Evolutionary conservation across 2,888 invertebrate species (phyloP).

Genomic region (Clusia tigrina): DNA sequence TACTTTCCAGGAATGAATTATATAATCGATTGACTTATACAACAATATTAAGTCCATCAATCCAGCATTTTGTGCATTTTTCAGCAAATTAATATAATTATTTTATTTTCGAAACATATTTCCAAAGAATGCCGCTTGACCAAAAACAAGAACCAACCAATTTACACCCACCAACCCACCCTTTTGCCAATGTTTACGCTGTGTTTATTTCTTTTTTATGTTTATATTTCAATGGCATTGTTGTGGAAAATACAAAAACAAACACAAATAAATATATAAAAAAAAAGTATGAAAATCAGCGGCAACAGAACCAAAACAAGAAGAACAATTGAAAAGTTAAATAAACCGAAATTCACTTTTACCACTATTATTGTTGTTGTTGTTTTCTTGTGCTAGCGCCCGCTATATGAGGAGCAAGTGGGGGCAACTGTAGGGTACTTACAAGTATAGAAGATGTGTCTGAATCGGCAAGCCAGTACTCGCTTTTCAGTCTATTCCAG

Average conservation of each 20-base stretch:
- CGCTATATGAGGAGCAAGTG: too few species aligned
- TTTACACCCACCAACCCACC: too few species aligned
- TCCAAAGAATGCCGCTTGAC: too few species aligned
- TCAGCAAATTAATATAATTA: slow-evolving; percentile 22
- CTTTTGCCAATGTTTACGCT: slow-evolving; percentile 17
- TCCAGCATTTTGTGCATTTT: slow-evolving; percentile 52
- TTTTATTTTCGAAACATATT: not conserved
- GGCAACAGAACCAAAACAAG: not conserved
- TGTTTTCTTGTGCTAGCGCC: not conserved
- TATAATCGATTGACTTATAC: too few species aligned
- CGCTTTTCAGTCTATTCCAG: too few species aligned
- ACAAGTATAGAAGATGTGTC: too few species aligned
- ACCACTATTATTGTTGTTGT: slow-evolving; percentile 13
- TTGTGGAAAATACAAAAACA: slow-evolving; percentile 1
- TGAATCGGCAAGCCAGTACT: too few species aligned
- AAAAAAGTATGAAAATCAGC: slow-evolving; percentile 4
- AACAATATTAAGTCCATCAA: not conserved
- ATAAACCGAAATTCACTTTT: not conserved
- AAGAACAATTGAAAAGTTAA: slow-evolving; percentile 2
- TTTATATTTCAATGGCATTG: slow-evolving; percentile 6
- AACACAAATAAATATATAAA: slow-evolving; percentile 6
- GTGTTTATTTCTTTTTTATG: slow-evolving; percentile 26
- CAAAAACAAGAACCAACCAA: too few species aligned
- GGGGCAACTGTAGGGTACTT: too few species aligned
- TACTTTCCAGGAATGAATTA: too few species aligned